phyloP scores from a whole-genome alignment of 2,113 vertebrate genomes.

The Phaetusa simplex region DNA sequence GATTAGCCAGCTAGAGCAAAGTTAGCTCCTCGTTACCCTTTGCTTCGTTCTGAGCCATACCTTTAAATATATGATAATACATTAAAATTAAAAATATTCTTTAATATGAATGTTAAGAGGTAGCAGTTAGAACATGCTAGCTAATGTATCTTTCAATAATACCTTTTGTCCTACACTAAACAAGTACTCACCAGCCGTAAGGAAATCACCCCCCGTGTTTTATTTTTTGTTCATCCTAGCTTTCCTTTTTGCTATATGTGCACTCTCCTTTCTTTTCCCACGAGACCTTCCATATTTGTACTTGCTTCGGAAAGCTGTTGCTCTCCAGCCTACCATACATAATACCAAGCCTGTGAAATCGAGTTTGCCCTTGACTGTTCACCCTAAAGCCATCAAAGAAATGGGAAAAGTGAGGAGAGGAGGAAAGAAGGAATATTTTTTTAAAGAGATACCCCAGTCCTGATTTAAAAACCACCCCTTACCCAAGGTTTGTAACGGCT shows the following conservation, averaged over 20 bases:
- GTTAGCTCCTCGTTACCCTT: background rate
- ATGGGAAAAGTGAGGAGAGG: background rate
- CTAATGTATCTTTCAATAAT: background rate
- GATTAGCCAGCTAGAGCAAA: slow-evolving; percentile 11
- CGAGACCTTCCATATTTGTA: background rate
- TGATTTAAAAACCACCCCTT: background rate
- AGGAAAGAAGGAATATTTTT: background rate
- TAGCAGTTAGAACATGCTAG: background rate
- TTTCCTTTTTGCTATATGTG: background rate
- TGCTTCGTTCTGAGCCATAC: background rate
- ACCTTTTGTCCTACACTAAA: background rate
- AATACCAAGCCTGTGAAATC: background rate
- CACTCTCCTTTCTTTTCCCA: background rate
- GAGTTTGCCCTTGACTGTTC: background rate
- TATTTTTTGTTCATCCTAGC: background rate
- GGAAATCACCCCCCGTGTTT: background rate
- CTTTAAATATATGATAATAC: background rate
- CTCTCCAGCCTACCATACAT: slow-evolving; percentile 25
- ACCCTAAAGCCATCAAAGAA: background rate
- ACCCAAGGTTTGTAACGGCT: background rate
- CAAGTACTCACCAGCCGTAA: background rate
- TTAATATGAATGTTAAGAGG: background rate
- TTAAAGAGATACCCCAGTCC: background rate
- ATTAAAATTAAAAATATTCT: background rate
- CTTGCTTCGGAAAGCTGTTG: slow-evolving; percentile 20